Percentiles rank a stretch among this genome's conserved stretches.
Conservation (phyloP, 1,140 invertebrate genomes). For the Stenopsyche tienmushanensis region DNA sequence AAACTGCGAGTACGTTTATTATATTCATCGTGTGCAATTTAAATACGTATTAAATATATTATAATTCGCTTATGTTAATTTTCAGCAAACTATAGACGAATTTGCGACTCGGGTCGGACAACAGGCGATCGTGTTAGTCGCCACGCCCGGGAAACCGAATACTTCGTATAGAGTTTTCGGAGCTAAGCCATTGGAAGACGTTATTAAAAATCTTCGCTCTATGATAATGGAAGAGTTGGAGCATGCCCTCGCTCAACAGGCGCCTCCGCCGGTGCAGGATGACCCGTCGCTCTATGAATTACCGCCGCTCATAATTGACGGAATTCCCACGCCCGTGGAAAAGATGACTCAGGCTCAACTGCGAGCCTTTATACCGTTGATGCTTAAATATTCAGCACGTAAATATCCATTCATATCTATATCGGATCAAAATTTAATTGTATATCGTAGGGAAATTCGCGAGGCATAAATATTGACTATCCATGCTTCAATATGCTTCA, state of each 20-base stretch:
- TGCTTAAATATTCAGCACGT: conserved; percentile 96
- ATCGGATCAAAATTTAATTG: background rate
- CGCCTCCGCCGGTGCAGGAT: conserved; percentile 87
- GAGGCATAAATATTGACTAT: no score
- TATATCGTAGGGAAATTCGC: background rate
- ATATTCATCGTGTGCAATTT: conserved; percentile 3
- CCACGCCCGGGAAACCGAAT: conserved; percentile 94
- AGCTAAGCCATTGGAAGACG: conserved; percentile 94
- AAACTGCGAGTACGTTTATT: conserved; percentile 73
- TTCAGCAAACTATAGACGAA: conserved; percentile 93
- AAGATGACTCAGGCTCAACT: conserved; percentile 99
- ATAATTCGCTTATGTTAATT: conserved; percentile 35
- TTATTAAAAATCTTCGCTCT: conserved; percentile 85
- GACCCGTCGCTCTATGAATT: conserved; percentile 92
- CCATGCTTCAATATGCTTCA: no score
- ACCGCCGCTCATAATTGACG: conserved; percentile 94
- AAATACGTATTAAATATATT: conserved; percentile 20
- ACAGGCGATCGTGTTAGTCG: conserved; percentile 93
- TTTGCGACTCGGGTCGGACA: conserved; percentile 97
- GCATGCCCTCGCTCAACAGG: conserved; percentile 87
- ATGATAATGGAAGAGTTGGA: conserved; percentile 96
- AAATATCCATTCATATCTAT: conserved; percentile 38
- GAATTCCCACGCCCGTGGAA: conserved; percentile 96
- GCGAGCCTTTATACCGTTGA: conserved; percentile 93
- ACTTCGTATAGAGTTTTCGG: conserved; percentile 96